Percentiles rank a stretch among this genome's conserved stretches.
Evolutionary conservation across 2,888 invertebrate genomes (phyloP).

Genomic region (Dromius quadrimaculatus): DNA sequence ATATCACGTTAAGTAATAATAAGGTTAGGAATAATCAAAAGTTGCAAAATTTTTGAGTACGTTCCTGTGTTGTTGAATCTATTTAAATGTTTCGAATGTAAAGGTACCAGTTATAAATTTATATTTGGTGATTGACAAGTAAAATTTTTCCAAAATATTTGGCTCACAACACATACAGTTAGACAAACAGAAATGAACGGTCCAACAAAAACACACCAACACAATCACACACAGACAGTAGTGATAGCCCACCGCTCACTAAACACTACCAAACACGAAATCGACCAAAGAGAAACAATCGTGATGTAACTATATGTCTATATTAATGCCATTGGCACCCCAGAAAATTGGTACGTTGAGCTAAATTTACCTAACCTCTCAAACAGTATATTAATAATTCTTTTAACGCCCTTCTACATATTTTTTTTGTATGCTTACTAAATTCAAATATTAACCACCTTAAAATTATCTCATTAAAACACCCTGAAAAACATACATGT

Average conservation of each 20-base stretch:
- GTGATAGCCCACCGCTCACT: conserved; percentile 33
- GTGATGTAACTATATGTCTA: conserved; percentile 32
- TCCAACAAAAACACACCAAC: conserved; percentile 18
- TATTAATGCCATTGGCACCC: not conserved
- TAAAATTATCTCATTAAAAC: too few relatives aligned
- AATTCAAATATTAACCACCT: too few relatives aligned
- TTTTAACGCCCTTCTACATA: not conserved
- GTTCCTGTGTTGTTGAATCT: not conserved
- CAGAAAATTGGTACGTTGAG: not conserved
- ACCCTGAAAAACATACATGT: too few relatives aligned
- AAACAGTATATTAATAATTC: not conserved
- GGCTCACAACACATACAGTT: conserved; percentile 27
- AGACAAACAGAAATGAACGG: not conserved
- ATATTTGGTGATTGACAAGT: conserved; percentile 21
- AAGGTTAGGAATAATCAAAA: not conserved
- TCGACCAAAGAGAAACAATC: conserved; percentile 30
- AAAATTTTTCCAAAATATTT: conserved; percentile 8
- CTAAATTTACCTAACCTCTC: not conserved
- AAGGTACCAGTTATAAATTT: conserved; percentile 1
- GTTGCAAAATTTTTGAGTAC: not conserved
- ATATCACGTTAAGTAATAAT: conserved; percentile 26
- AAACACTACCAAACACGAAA: conserved; percentile 31
- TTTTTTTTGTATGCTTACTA: too few relatives aligned
- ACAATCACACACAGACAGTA: conserved; percentile 18
- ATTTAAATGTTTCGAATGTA: too few relatives aligned